Evolutionary conservation across 2,113 vertebrate species (phyloP), one percentile per base, ranked within the genome.

Genomic region (Gracilinanus agilis): DNA sequence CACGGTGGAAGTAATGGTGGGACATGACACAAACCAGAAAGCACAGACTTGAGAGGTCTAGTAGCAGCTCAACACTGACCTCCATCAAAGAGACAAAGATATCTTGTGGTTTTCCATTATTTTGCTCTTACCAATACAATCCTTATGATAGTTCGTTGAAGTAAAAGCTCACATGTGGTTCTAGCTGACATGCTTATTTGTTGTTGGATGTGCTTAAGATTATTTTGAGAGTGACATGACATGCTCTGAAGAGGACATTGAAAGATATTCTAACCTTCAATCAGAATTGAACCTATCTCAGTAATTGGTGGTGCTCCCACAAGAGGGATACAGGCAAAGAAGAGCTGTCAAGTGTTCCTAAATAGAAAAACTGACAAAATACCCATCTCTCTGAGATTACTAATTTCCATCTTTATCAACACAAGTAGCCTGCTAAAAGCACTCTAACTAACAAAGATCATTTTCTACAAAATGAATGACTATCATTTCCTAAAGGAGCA

Each of bases 101-200:
- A 29, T 29, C 24, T 54, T 49, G 12, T 55, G 12, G 53, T 54
- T 61, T 58, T 3, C 10, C 54, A 34, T 88, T 49, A 44, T 93
- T 92, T 89, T 53, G 92, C 44, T 13, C 93, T 95, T 88, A 90
- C 49, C 90, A 92, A 53, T 55, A 93, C 49, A 25, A 94, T 3
- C 25, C 1, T 34, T 91, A 2, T 75, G 34, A 75, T 75, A 75
- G 61, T n/a, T n/a, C 23, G 24, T 44, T 16, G 61, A 75, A 75
- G 34, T 75, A n/a, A 11, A 91, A 90, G 44, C 44, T 40, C 88
- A 96, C 34, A 19, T 75, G 61, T n/a, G 34, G 3, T 75, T 19
- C 61, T 29, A 75, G 34, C 61, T n/a, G 19, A n/a, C 29, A 67
- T 58, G 25, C 13, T 67, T 67, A 67, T 16, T 67, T 67, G 29